These are phyloP conservation scores for Drosophila multiciliata DNA, from an alignment of 2,888 invertebrate genomes.

Conservation along the genomic window DNA sequence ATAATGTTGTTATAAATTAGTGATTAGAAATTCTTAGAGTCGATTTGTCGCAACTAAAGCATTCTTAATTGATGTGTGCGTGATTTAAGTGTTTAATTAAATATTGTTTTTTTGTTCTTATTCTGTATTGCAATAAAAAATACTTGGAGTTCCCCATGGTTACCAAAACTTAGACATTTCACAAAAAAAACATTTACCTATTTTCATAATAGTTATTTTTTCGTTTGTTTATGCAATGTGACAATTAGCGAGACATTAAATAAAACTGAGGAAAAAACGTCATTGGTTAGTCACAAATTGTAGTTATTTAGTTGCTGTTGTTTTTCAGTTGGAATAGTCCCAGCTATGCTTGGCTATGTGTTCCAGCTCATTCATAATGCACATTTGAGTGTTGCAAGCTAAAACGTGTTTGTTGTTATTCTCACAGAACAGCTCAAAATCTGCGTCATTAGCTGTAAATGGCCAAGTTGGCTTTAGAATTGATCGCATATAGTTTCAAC, in stretches of 20 bases:
- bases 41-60: no score
- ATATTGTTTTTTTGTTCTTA: neutral
- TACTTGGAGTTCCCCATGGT: neutral
- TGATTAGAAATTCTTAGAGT: no score
- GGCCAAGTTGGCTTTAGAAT: neutral
- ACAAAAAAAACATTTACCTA: conserved; percentile 8
- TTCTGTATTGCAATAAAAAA: neutral
- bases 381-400: neutral
- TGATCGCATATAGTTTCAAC: neutral
- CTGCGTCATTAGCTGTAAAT: conserved; percentile 2
- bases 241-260: conserved; percentile 4
- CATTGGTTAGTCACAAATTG: conserved; percentile 24
- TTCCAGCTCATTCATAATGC: conserved; percentile 22
- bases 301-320: conserved; percentile 6
- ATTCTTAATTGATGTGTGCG: no score
- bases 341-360: conserved; percentile 14
- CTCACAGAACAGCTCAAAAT: neutral
- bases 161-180: neutral
- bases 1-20: no score
- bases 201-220: conserved; percentile 3
- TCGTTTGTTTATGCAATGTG: conserved; percentile 1
- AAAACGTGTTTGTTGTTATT: conserved; percentile 1
- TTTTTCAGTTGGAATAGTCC: conserved; percentile 18
- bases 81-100: no score
- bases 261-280: conserved; percentile 32